Evolutionary conservation across 1,140 invertebrate genomes (phyloP).

Genomic region (Drosophila ambigua): DNA sequence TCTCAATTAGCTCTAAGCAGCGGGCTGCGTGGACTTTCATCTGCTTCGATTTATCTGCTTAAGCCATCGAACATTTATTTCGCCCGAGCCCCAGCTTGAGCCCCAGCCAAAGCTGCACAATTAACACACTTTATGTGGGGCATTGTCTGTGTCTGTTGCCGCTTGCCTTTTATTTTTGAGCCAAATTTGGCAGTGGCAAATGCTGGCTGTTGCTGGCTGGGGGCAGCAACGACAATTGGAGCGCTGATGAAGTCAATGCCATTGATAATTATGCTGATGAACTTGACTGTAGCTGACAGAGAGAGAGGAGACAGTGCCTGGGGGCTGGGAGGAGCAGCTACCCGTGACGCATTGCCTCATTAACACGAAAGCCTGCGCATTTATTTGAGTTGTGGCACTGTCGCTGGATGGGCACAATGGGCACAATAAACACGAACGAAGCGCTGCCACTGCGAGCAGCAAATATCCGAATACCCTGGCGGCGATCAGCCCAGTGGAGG

Average conservation of each 20-base stretch:
- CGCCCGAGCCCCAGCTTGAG: too few species aligned
- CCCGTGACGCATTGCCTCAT: slow-evolving; percentile 78
- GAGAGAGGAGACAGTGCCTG: too few species aligned
- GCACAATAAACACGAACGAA: slow-evolving; percentile 6
- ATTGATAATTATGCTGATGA: slow-evolving; percentile 77
- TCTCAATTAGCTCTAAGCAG: too few species aligned
- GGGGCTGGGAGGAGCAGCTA: slow-evolving; percentile 7
- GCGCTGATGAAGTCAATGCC: slow-evolving; percentile 77
- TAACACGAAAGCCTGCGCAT: slow-evolving; percentile 70
- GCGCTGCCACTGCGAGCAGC: too few species aligned
- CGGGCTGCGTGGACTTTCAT: too few species aligned
- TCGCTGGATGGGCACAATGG: slow-evolving; percentile 38
- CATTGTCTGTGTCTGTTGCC: slow-evolving; percentile 21
- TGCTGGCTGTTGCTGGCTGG: background rate
- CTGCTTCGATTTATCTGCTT: slow-evolving; percentile 79
- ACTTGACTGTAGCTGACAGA: slow-evolving; percentile 47
- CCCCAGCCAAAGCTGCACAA: slow-evolving; percentile 68
- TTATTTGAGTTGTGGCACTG: slow-evolving; percentile 33
- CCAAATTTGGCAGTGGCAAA: slow-evolving; percentile 6
- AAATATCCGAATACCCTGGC: too few species aligned
- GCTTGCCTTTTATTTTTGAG: background rate
- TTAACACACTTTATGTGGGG: slow-evolving; percentile 78
- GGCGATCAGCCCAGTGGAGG: too few species aligned
- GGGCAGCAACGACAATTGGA: slow-evolving; percentile 51
- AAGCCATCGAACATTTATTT: slow-evolving; percentile 72